Base-by-base conservation (phyloP, 2,797 vertebrate genomes). In the Sphenopsis melanotis region DNA sequence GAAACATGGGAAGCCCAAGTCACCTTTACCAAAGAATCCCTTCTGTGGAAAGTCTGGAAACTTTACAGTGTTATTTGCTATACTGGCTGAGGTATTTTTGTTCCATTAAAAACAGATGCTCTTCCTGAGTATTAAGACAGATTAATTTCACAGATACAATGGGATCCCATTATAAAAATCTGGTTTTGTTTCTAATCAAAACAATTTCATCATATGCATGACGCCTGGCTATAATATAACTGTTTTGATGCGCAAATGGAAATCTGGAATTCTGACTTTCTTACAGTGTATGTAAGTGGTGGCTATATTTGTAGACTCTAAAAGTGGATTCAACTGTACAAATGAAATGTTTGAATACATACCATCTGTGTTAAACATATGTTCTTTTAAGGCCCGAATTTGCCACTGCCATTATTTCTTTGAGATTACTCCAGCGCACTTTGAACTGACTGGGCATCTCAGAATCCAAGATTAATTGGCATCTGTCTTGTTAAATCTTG, bases 101-200 rank as follows among this genome's bases (percentile, higher is more conserved):
- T 94, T 96, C 74, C 85, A 94, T 94, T 88, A 84, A 95, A 94
- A 96, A 4, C 91, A 95, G 91, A 94, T 94, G 94, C 64, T 94
- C 22, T 80, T 85, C 52, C 75, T 90, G 74, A 94, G 83, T 74
- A 77, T 94, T 83, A 96, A 86, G 83, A 59, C 41, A 94, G 85
- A 96, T 91, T 94, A 96, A 94, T 91, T 94, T 94, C 85, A 76
- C 89, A 95, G 94, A 93, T 95, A 91, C 83, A 91, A 88, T 84
- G 41, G 41, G 53, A 91, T 94, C 70, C 59, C 81, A 91, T 93
- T 97, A 66, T 79, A 76, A 79, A 70, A 96, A 91, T 95, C 89
- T 94, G 89, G 77, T 88, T 96, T 95, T 91, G 94, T 66, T 96
- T 94, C 92, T 88, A 90, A 89, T 88, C 85, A 91, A 91, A 91